These are phyloP conservation scores for Watersipora subatra DNA, from an alignment of 1,140 invertebrate genomes.

Conservation along the genomic window DNA sequence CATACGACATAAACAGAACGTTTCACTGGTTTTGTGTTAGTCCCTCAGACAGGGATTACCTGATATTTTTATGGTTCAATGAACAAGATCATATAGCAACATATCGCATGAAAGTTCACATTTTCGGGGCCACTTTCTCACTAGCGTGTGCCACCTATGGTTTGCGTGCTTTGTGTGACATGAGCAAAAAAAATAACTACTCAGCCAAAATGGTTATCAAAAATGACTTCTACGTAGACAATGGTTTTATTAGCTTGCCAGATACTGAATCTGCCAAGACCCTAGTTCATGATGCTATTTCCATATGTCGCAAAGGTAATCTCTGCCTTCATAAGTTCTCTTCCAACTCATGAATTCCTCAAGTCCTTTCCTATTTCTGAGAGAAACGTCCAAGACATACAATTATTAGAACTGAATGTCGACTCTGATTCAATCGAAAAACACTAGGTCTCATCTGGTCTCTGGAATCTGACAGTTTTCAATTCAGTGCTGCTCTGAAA, in stretches of 20 bases:
- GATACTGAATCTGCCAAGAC: slow-evolving; percentile 1
- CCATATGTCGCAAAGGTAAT: slow-evolving; percentile 4
- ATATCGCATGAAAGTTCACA: neutral
- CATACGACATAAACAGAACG: neutral
- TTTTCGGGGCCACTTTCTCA: neutral
- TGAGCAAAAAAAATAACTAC: no score
- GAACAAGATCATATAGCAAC: neutral
- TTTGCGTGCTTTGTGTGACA: neutral
- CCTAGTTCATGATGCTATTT: neutral
- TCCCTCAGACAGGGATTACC: neutral
- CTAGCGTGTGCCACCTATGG: neutral
- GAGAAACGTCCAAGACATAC: neutral
- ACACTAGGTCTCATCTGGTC: slow-evolving; percentile 11
- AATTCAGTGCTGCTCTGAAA: slow-evolving; percentile 4
- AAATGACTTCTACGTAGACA: slow-evolving; percentile 2
- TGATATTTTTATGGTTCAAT: neutral
- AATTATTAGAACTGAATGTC: slow-evolving; percentile 5
- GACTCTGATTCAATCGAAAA: slow-evolving; percentile 6
- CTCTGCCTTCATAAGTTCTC: slow-evolving; percentile 8
- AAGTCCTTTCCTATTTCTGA: neutral
- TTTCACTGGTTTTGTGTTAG: neutral
- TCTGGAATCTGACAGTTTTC: slow-evolving; percentile 10
- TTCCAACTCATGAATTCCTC: slow-evolving; percentile 4
- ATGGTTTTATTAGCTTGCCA: slow-evolving; percentile 3
- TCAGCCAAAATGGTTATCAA: neutral